Base-by-base conservation (phyloP, 2,113 vertebrate genomes). In the Prolemur simus region DNA sequence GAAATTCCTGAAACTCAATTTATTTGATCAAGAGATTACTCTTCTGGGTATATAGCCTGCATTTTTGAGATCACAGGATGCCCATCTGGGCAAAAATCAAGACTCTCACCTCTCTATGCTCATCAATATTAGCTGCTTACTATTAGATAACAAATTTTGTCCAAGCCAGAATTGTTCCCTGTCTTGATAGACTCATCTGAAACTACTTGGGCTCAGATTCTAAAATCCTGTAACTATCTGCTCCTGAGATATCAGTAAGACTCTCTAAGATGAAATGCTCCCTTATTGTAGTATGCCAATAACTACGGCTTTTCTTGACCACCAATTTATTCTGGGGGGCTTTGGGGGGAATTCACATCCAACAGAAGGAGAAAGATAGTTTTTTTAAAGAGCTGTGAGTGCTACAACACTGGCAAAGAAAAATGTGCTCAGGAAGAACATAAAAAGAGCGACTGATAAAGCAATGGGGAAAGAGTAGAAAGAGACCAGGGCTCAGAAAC, bases 141-240 rank as follows among this genome's bases (percentile, higher is more conserved):
- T 56, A 23, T 69, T 76, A 42, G 23, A 68, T 68, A 21, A 71
- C 14, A 52, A 54, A 81, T 15, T 42, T 39, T 49, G 20, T 34
- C 49, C 20, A 81, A 2, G 68, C 0, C 8, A 15, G 14, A 6
- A 11, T 0, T 0, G 6, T 78, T 37, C 13, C 13, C 66, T 17
- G 23, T 25, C 42, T 82, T 60, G 6, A 56, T 88, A 64, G 21
- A 47, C 21, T 2, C 2, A 7, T 34, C 12, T 54, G 34, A 20
- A 78, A 73, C 18, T 49, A 13, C 54, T 90, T 39, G 6, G 29
- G 4, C 0, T 0, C n/a, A 60, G 23, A 80, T 76, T 68, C 34
- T 49, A 78, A 88, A 64, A 58, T 14, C 9, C 0, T 6, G 0
- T 45, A 60, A 71, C 5, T 73, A 49, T 2, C 11, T 52, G 23